Evolutionary conservation across 2,888 invertebrate genomes (phyloP).

Genomic region (Homarus gammarus): DNA sequence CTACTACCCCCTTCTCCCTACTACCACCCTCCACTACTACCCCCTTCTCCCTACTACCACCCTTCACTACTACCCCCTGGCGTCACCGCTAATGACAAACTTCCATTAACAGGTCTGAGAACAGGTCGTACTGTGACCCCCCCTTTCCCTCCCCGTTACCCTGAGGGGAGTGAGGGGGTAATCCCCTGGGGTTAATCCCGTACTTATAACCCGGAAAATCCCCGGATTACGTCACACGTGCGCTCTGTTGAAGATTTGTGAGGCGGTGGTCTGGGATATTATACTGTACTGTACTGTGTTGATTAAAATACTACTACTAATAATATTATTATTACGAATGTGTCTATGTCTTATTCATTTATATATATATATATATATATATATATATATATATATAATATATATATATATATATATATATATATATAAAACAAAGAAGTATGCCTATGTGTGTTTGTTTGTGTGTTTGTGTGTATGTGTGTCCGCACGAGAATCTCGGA

Average conservation of each 20-base stretch:
- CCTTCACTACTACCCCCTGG: background rate
- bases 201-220: slow-evolving; percentile 37
- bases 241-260: background rate
- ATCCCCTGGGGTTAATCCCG: background rate
- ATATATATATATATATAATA: too few species aligned
- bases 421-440: too few species aligned
- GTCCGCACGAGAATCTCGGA: too few species aligned
- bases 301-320: too few species aligned
- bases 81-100: slow-evolving; percentile 3
- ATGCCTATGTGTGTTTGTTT: too few species aligned
- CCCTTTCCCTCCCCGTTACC: background rate
- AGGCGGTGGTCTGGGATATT: background rate
- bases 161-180: slow-evolving; percentile 7
- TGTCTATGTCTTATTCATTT: too few species aligned
- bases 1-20: background rate
- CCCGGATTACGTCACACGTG: slow-evolving; percentile 43
- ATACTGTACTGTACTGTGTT: too few species aligned
- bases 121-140: slow-evolving; percentile 2
- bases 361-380: too few species aligned
- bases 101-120: background rate
- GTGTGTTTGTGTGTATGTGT: too few species aligned
- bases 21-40: background rate
- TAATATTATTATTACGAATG: too few species aligned
- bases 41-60: background rate
- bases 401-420: too few species aligned